Percentiles rank a stretch among this genome's conserved stretches.
Evolutionary conservation across 2,888 invertebrate species (phyloP).

Genomic region (Mycalesis mineus): DNA sequence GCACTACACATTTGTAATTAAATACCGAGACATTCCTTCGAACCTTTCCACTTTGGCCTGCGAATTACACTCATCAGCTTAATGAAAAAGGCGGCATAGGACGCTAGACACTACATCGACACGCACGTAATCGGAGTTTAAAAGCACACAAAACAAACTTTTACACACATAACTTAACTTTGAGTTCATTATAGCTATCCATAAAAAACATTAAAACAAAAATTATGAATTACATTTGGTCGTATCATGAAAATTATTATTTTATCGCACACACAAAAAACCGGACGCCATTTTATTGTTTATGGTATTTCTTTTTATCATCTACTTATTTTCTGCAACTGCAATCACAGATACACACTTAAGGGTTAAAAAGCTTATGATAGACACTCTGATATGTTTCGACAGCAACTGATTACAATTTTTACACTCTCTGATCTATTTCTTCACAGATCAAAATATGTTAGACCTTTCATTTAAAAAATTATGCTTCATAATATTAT

Average conservation of each 20-base stretch:
- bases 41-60: slow-evolving; percentile 4
- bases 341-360: too few species aligned
- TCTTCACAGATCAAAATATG: too few species aligned
- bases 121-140: slow-evolving; percentile 53
- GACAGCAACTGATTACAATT: too few species aligned
- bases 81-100: slow-evolving; percentile 67
- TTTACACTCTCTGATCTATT: too few species aligned
- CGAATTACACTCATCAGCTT: slow-evolving; percentile 54
- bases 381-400: too few species aligned
- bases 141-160: slow-evolving; percentile 33
- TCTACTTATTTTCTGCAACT: not conserved
- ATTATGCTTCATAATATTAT: too few species aligned
- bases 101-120: slow-evolving; percentile 67
- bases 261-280: slow-evolving; percentile 77
- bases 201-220: slow-evolving; percentile 31
- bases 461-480: too few species aligned
- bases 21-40: slow-evolving; percentile 39
- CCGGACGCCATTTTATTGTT: slow-evolving; percentile 77
- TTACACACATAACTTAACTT: slow-evolving; percentile 36
- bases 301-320: slow-evolving; percentile 45
- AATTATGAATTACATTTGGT: slow-evolving; percentile 40
- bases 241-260: slow-evolving; percentile 67
- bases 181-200: slow-evolving; percentile 36
- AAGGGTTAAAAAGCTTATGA: too few species aligned
- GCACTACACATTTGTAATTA: slow-evolving; percentile 17